Evolutionary conservation across 2,797 vertebrate genomes (phyloP).

Genomic region (Setipinna tenuifilis): DNA sequence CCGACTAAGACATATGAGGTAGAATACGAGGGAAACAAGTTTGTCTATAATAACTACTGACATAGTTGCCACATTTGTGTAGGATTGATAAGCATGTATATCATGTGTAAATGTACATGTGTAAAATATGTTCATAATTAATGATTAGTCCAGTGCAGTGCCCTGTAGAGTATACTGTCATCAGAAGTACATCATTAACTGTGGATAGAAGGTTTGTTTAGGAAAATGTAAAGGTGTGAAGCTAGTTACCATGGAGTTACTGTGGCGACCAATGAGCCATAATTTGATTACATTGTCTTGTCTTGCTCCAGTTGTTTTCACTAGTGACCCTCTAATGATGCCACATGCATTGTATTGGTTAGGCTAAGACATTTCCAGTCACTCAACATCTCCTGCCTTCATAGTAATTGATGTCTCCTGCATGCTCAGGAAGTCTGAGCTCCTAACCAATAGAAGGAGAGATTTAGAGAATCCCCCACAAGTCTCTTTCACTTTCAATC

Average conservation of each 20-base stretch:
- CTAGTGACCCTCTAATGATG: background rate
- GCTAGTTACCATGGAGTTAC: background rate
- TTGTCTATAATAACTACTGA: too few relatives aligned
- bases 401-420: background rate
- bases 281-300: background rate
- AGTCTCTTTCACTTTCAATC: conserved; percentile 31
- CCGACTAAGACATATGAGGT: too few relatives aligned
- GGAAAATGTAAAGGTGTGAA: background rate
- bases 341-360: background rate
- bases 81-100: too few relatives aligned
- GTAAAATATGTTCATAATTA: too few relatives aligned
- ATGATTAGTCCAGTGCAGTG: too few relatives aligned
- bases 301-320: background rate
- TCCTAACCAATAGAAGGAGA: conserved; percentile 18
- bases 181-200: background rate
- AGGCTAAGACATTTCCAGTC: background rate
- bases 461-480: conserved; percentile 31
- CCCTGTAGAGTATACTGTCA: background rate
- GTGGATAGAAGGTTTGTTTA: background rate
- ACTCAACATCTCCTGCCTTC: background rate
- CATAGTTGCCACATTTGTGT: too few relatives aligned
- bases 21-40: too few relatives aligned
- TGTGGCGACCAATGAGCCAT: background rate
- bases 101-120: too few relatives aligned
- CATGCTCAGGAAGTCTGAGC: conserved; percentile 2